Conservation (phyloP, 1,140 invertebrate genomes). For the Tetranychus urticae region DNA sequence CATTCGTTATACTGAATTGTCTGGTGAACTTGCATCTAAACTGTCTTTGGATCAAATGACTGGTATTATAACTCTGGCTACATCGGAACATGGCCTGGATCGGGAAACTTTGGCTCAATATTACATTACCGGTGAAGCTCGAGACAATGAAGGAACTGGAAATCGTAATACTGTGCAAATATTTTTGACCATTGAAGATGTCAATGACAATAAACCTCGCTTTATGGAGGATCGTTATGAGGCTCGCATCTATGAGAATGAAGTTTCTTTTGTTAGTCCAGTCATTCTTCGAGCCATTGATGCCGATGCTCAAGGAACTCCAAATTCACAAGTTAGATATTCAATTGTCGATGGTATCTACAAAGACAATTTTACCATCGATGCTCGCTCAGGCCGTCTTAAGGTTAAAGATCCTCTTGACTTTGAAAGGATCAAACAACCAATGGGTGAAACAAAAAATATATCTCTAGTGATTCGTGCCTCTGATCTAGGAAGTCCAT, state of each 20-base stretch:
- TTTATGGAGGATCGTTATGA: slow-evolving; percentile 37
- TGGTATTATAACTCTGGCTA: slow-evolving; percentile 54
- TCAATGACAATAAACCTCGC: slow-evolving; percentile 65
- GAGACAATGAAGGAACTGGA: slow-evolving; percentile 60
- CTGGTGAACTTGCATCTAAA: slow-evolving; percentile 52
- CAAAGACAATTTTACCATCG: slow-evolving; percentile 51
- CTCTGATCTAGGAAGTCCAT: slow-evolving; percentile 48
- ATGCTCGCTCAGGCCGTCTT: slow-evolving; percentile 42
- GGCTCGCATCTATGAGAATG: slow-evolving; percentile 36
- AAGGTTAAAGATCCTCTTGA: slow-evolving; percentile 40
- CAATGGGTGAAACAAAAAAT: slow-evolving; percentile 2
- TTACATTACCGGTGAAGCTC: slow-evolving; percentile 70
- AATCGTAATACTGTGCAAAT: slow-evolving; percentile 65
- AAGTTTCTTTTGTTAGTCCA: slow-evolving; percentile 44
- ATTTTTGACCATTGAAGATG: slow-evolving; percentile 57
- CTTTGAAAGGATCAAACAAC: slow-evolving; percentile 34
- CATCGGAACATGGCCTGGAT: slow-evolving; percentile 41
- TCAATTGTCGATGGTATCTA: slow-evolving; percentile 36
- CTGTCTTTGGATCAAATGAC: slow-evolving; percentile 50
- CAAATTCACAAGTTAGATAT: slow-evolving; percentile 59
- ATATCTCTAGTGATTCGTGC: slow-evolving; percentile 40
- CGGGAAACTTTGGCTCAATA: slow-evolving; percentile 59
- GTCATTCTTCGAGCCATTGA: slow-evolving; percentile 31
- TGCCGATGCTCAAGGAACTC: slow-evolving; percentile 32
- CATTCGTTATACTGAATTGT: slow-evolving; percentile 58